Evolutionary conservation across 2,888 invertebrate genomes (phyloP), one percentile per base, ranked within the genome.

Genomic region (Noctua comes): DNA sequence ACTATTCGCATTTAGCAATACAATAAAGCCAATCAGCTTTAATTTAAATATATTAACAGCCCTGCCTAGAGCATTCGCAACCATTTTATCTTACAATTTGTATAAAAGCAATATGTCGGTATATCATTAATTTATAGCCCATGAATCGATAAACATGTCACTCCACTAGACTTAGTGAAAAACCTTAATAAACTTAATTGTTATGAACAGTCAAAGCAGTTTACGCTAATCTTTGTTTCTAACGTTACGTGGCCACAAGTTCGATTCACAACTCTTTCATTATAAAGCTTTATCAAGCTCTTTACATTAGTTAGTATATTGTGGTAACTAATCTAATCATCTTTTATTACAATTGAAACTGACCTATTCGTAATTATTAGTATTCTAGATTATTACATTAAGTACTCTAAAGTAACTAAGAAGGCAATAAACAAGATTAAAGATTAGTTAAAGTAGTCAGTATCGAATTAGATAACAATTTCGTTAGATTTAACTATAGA

Each of bases 281-380:
- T 94, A 96, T 97, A 97, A 97, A 97, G 97, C 96, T 96, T 96
- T 91, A 92, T 95, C 93, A 97, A 97, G 97, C 97, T 97, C 97
- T 94, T 97, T 95, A 96, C 93, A 95, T 95, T 95, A 95, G 92
- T 93, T 89, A 93, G 92, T 94, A 93, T 94, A 89, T 87, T 88
- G 90, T 93, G 91, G 86, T 93, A 92, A 91, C 90, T 94, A 93
- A 71, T 90, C 91, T 95, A 94, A 91, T 89, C 91, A 91, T 89
- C 86, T 90, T 91, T 81, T 89, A 88, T 89, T 92, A 92, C 91
- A 92, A 92, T 93, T 92, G 90, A 93, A 93, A 92, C 90, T 80
- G 90, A 88, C 91, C 93, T 93, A 91, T 80, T 80, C 11, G 21
- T 86, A 82, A 80, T 89, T 91, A 90, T 89, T 86, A 93, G 83